Evolutionary conservation across 2,888 invertebrate genomes (phyloP).

Genomic region (Bimastos eiseni): DNA sequence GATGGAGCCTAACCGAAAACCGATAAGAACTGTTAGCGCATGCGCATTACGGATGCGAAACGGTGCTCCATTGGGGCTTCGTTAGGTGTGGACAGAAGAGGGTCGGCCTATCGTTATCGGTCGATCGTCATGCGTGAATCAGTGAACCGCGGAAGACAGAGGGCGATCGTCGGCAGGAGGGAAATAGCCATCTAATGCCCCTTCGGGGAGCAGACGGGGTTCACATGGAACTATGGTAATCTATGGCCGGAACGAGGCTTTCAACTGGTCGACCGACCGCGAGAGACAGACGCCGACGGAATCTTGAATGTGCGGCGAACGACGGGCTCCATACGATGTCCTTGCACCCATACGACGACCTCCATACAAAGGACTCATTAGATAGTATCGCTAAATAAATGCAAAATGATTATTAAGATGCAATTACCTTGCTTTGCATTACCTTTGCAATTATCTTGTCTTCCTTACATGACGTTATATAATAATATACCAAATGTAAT

Average conservation of each 20-base stretch:
- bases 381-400: neutral
- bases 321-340: neutral
- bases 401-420: neutral
- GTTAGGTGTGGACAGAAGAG: neutral
- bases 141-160: slow-evolving; percentile 8
- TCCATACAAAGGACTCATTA: neutral
- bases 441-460: too few species aligned
- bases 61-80: neutral
- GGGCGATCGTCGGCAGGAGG: neutral
- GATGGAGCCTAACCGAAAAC: neutral
- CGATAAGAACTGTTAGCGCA: neutral
- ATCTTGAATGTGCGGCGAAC: neutral
- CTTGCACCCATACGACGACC: neutral
- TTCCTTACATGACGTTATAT: too few species aligned
- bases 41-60: slow-evolving; percentile 1
- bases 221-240: neutral
- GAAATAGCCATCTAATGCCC: slow-evolving; percentile 7
- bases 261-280: too few species aligned
- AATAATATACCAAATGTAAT: too few species aligned
- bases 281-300: neutral
- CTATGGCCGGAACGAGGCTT: neutral
- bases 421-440: too few species aligned
- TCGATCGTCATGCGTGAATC: neutral
- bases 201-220: neutral
- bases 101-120: neutral